Base-by-base conservation (phyloP, 2,888 invertebrate species). In the Pherbina coryleti region DNA sequence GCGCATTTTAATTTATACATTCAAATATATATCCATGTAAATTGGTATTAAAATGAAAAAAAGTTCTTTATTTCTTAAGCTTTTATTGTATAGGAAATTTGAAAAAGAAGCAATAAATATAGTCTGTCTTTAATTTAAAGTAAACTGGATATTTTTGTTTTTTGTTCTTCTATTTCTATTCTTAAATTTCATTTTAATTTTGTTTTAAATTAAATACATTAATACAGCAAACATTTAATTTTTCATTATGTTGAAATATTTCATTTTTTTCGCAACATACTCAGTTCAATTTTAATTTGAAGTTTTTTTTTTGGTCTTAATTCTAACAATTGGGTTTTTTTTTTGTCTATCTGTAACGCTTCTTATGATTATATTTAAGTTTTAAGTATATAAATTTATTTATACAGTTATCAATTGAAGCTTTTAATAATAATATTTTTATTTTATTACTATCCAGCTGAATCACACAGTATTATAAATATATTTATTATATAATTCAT, bases 101-200 rank as follows among this genome's bases (percentile, higher is more conserved):
- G 14, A n/a, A 25, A 17, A 31, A 17, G 1, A 22, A 19, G 14
- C 51, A 69, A 69, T 49, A 49, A 69, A 69, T 51, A 51, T 69
- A 69, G 37, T n/a, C n/a, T n/a, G n/a, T n/a, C 69, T 69, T 51
- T 14, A 25, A 69, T 69, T 69, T 69, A 69, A 69, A 69, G 69
- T 69, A 69, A 51, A 69, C 69, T 69, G 69, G 69, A 69, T 66
- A 7, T 44, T 66, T 9, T 49, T 53, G 9, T 9, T 67, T 31
- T 34, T 19, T 69, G 2, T 5, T 8, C 28, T 37, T 67, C 44
- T 37, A 5, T 37, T 9, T 67, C 5, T 9, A 67, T 67, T 34
- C 37, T 66, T 7, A 34, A 17, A 14, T 22, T 28, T 31, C 28
- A 31, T 69, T 19, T 49, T 49, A 22, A n/a, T 51, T 69, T 49